Base-by-base conservation (phyloP, 2,113 vertebrate species). In the Solea senegalensis region DNA sequence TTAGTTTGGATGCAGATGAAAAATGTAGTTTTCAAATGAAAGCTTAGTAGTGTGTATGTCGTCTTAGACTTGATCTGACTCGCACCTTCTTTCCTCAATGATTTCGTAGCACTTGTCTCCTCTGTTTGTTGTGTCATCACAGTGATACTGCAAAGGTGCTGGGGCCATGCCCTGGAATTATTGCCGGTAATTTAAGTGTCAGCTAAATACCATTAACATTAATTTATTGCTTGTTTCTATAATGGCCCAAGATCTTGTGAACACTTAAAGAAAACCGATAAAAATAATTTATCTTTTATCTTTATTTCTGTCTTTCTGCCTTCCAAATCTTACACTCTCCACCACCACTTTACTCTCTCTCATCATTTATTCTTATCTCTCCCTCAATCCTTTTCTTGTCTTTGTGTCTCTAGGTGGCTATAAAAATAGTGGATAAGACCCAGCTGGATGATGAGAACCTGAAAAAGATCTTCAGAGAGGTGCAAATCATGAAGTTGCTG, bases 401-500 rank as follows among this genome's bases (percentile, higher is more conserved):
- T 72, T 64, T 83, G 41, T 67, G 15, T 81, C 71, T 83, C 65
- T 84, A 99, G 98, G 98, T 99, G 83, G 98, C 98, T 0, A 99
- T 99, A 82, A 99, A 99, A 94, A 99, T 99, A 40, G 98, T 99
- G 65, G 98, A 99, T 78, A 99, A 99, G 91, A 97, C 95, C 3
- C 97, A 99, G 92, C 91, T 99, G 89, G 98, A 99, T 39, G 97
- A 99, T 40, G 98, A 99, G 90, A 99, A 99, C 88, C 93, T 99
- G 80, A 99, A 99, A 92, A 99, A 99, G 93, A 99, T 99, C 71
- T 99, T 98, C 86, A 92, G 98, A 79, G 98, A 99, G 88, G 98
- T 99, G 58, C 97, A 99, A 90, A 98, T 99, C 78, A 99, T 99
- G 97, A 99, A 99, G 94, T 95, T 99, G 96, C 94, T 99, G 65